Percentiles rank a stretch among this genome's conserved stretches.
Conservation (phyloP, 2,888 invertebrate genomes). For the Rotaria sp. region DNA sequence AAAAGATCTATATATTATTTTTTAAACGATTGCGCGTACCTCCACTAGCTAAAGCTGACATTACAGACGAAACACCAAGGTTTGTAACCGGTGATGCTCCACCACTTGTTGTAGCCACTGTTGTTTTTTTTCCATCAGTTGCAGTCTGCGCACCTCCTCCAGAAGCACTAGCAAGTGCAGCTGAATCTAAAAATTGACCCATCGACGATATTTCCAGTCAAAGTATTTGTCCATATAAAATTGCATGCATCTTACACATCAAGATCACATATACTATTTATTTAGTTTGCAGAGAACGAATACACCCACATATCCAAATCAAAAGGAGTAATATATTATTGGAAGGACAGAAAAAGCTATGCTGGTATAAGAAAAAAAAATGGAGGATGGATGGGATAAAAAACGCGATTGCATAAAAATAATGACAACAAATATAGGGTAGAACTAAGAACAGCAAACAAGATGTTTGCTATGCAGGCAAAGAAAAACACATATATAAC, state of each 20-base stretch:
- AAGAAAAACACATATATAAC: background rate
- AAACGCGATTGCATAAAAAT: background rate
- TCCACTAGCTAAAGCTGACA: background rate
- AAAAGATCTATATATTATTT: slow-evolving; percentile 39
- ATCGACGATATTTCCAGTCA: background rate
- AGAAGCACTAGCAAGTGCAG: background rate
- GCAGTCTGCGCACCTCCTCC: background rate
- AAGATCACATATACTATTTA: background rate
- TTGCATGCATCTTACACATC: background rate
- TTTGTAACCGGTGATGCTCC: background rate
- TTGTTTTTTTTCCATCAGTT: background rate
- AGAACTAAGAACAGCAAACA: background rate
- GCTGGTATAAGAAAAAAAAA: background rate
- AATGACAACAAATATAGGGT: background rate
- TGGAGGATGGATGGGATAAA: background rate
- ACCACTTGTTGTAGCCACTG: background rate
- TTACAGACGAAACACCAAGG: background rate
- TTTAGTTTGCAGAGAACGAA: background rate
- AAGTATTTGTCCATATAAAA: background rate
- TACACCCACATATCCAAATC: slow-evolving; percentile 12
- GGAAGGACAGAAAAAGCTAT: background rate
- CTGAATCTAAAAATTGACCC: slow-evolving; percentile 2
- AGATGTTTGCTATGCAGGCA: background rate
- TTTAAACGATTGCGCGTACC: background rate
- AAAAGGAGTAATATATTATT: background rate